These are phyloP conservation scores for Cladopsammia gracilis DNA, from an alignment of 64 coral and sea anemone species.

Conservation along the genomic window DNA sequence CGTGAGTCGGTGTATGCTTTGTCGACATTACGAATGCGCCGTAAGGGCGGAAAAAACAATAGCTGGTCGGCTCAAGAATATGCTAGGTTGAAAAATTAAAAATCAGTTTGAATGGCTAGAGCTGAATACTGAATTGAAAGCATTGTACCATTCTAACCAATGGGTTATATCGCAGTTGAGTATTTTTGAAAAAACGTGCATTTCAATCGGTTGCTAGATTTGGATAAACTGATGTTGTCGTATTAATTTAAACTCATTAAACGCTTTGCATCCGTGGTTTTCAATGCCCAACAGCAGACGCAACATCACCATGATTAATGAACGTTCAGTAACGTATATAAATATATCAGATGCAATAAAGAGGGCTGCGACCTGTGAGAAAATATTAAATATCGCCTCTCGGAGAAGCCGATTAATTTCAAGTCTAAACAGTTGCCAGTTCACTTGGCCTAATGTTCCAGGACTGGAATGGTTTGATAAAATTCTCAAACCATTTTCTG, in stretches of 20 bases:
- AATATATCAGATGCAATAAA: not conserved
- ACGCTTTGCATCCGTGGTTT: too few relatives aligned
- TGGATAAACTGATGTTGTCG: not conserved
- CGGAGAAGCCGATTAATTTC: not conserved
- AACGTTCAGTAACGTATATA: not conserved
- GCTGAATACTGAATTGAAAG: not conserved
- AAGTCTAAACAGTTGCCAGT: not conserved
- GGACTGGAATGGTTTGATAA: not conserved
- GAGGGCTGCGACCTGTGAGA: not conserved
- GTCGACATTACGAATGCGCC: too few relatives aligned
- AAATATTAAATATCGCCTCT: slow-evolving; percentile 13
- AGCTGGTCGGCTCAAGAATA: too few relatives aligned
- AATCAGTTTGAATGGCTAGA: too few relatives aligned
- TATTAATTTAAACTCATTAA: too few relatives aligned
- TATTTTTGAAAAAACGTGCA: not conserved
- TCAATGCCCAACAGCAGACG: too few relatives aligned
- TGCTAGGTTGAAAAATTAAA: too few relatives aligned
- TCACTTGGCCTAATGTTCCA: not conserved
- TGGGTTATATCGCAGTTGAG: too few relatives aligned
- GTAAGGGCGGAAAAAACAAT: too few relatives aligned
- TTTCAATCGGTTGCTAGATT: not conserved
- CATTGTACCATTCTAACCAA: not conserved
- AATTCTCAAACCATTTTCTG: not conserved
- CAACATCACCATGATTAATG: too few relatives aligned
- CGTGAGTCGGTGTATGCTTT: too few relatives aligned